Conservation (phyloP, 1,140 invertebrate genomes). For the Heliconius nattereri region DNA sequence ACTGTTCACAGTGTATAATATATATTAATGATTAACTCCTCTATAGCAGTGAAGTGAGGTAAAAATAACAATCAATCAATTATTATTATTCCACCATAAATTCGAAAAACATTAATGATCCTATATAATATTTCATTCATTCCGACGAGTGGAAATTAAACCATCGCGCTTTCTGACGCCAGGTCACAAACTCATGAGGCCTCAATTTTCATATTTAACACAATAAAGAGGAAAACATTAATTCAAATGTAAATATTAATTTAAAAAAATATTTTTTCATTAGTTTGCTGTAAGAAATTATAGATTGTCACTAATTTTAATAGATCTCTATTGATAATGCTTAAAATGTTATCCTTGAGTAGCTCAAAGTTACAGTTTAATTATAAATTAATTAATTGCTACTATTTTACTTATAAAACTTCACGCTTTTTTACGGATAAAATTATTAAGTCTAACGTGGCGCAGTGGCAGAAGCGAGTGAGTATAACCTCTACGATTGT, state of each 20-base stretch:
- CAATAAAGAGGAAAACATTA: too few relatives aligned
- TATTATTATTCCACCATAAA: too few relatives aligned
- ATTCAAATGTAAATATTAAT: too few relatives aligned
- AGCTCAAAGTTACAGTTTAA: slow-evolving; percentile 8
- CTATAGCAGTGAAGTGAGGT: neutral
- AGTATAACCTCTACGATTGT: too few relatives aligned
- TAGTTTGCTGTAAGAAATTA: neutral
- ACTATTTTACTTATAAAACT: neutral
- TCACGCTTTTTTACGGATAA: neutral
- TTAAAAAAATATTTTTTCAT: neutral
- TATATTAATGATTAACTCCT: neutral
- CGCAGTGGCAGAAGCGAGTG: too few relatives aligned
- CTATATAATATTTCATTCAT: too few relatives aligned
- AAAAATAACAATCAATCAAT: neutral
- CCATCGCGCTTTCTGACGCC: too few relatives aligned
- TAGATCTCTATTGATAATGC: neutral
- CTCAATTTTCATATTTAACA: too few relatives aligned
- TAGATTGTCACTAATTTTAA: neutral
- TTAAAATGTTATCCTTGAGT: neutral
- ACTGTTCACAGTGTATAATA: neutral
- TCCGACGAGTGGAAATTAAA: too few relatives aligned
- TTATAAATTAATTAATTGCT: neutral
- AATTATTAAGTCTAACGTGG: too few relatives aligned
- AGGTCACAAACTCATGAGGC: too few relatives aligned
- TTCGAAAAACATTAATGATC: too few relatives aligned